Evolutionary conservation across 1,140 invertebrate genomes (phyloP), one percentile per base, ranked within the genome.

Genomic region (Drosophila erecta): DNA sequence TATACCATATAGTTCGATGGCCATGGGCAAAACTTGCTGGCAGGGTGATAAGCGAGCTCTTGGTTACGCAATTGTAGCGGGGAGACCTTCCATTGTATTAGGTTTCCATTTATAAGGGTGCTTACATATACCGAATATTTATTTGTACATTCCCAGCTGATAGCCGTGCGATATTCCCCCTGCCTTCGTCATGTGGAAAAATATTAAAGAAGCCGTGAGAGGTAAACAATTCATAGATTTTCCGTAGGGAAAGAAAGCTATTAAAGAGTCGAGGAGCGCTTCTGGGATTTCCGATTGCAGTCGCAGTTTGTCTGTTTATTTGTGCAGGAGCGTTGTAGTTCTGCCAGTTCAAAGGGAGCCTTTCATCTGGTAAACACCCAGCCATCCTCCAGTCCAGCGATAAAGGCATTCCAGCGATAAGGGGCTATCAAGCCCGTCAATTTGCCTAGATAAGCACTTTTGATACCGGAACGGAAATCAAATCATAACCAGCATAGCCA

Each of bases 271-370:
- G 56, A 69, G 58, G 50, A 61, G 61, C 38, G 58, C 74, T 59
- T 55, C 74, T 67, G 65, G 51, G 40, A 76, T 86, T 76, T 87
- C 84, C 83, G 75, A 87, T 83, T 76, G 75, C 62, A 69, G 87
- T 87, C 75, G 59, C 49, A 67, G 58, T 61, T 79, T 75, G 83
- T 87, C 66, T 89, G 84, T 86, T 86, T 86, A 86, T 86, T 86
- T 86, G 70, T 76, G 37, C 51, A 76, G 40, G 64, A 43, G 40
- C 4, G 11, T 57, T 53, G 57, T 58, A 47, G 59, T 64, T 27
- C 12, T 37, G 2, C 22, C 12, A 72, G 57, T 74, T 74, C 69
- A 74, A 73, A 73, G 67, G 41, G 55, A 69, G 35, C 49, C 66
- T 69, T 55, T 69, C 40, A 69, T 51, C 47, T 69, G 22, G 62